These are phyloP conservation scores for Scaptomyza pallida DNA, from an alignment of 1,140 invertebrate species.

Conservation along the genomic window DNA sequence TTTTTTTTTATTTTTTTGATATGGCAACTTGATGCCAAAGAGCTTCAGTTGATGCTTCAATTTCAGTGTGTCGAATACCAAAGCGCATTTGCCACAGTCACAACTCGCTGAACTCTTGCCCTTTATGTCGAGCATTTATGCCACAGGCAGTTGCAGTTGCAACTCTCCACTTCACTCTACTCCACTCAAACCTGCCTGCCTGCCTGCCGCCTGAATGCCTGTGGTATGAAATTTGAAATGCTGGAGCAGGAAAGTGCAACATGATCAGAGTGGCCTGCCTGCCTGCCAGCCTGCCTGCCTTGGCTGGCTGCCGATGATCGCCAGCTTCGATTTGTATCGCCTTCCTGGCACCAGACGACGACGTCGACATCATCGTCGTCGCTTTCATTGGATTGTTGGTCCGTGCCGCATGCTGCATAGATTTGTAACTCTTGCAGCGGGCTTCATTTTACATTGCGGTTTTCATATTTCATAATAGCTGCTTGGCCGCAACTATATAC, in stretches of 20 bases:
- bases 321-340: conserved; percentile 77
- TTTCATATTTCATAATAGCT: conserved; percentile 78
- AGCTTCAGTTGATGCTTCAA: conserved; percentile 55
- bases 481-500: not conserved
- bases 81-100: conserved; percentile 70
- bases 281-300: conserved; percentile 5
- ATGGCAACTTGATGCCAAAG: conserved; percentile 44
- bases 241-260: conserved; percentile 71
- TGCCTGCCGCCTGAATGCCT: too few relatives aligned
- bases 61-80: conserved; percentile 53
- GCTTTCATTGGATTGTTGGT: conserved; percentile 48
- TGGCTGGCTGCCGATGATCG: conserved; percentile 61
- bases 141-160: conserved; percentile 60
- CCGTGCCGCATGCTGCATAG: conserved; percentile 72
- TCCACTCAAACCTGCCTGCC: not conserved
- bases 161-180: conserved; percentile 35
- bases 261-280: conserved; percentile 52
- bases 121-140: conserved; percentile 78
- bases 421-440: conserved; percentile 62
- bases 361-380: conserved; percentile 5
- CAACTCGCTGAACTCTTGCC: conserved; percentile 80
- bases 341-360: conserved; percentile 38
- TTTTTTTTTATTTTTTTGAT: conserved; percentile 14
- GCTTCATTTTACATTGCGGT: conserved; percentile 61
- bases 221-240: conserved; percentile 50